Conservation (phyloP, 2,113 vertebrate genomes). For the Scytalopus superciliaris region DNA sequence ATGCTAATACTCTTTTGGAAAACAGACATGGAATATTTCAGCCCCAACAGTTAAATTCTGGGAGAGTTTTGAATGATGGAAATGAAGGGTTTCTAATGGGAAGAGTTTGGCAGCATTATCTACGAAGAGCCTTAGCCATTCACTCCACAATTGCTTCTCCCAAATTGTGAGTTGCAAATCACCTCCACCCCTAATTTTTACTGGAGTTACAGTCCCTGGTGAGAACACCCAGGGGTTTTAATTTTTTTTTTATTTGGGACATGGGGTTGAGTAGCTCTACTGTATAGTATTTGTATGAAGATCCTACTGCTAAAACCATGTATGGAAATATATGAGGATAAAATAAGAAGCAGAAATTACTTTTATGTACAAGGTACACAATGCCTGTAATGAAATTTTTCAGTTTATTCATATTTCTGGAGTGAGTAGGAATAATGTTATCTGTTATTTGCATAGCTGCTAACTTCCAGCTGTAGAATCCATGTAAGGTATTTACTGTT, state of each 20-base stretch:
- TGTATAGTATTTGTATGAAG: background rate
- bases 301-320: background rate
- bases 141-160: background rate
- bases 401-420: background rate
- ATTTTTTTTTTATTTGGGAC: background rate
- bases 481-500: background rate
- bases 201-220: background rate
- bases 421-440: background rate
- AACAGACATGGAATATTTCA: conserved; percentile 30
- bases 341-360: background rate
- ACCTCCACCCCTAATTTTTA: background rate
- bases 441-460: background rate
- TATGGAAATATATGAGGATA: background rate
- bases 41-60: conserved; percentile 26
- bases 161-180: background rate
- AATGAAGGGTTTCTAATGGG: conserved; percentile 31
- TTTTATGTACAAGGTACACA: background rate
- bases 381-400: background rate
- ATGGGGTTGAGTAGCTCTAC: background rate
- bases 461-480: background rate
- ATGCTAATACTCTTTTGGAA: conserved; percentile 37
- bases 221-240: background rate
- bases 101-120: conserved; percentile 22
- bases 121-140: background rate
- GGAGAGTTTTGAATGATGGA: background rate